A percentile compares a stretch with the other conserved stretches of the same genome.
Evolutionary conservation across 2,113 vertebrate genomes (phyloP).

Genomic region (Hyla sarda): DNA sequence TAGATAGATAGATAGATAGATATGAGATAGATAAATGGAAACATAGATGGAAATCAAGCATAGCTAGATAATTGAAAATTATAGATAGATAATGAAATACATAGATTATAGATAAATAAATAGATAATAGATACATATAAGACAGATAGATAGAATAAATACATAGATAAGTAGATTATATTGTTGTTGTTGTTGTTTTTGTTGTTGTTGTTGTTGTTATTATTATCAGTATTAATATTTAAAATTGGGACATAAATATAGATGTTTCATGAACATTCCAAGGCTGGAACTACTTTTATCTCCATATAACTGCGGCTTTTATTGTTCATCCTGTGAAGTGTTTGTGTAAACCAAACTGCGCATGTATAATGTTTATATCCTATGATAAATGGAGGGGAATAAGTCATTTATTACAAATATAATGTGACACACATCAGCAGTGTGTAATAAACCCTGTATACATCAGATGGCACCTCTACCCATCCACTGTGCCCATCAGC

Average conservation of each 20-base stretch:
- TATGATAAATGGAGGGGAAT: neutral
- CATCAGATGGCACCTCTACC: neutral
- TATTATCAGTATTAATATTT: too few relatives aligned
- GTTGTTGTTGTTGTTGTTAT: too few relatives aligned
- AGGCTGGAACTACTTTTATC: neutral
- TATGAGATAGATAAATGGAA: too few relatives aligned
- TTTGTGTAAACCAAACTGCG: neutral
- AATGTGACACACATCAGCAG: neutral
- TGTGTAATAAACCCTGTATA: neutral
- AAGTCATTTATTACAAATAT: neutral
- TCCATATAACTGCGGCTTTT: neutral
- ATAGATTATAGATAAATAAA: too few relatives aligned
- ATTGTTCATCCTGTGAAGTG: neutral
- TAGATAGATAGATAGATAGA: too few relatives aligned
- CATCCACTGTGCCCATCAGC: neutral
- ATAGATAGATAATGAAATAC: too few relatives aligned
- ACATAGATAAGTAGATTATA: too few relatives aligned
- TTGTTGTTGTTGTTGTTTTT: too few relatives aligned
- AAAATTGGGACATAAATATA: neutral
- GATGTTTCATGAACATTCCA: neutral
- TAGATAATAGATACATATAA: too few relatives aligned
- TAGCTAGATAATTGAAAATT: too few relatives aligned
- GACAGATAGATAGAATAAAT: too few relatives aligned
- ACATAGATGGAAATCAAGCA: too few relatives aligned
- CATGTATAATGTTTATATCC: neutral